Evolutionary conservation across 2,113 vertebrate species (phyloP).

Genomic region (Macrotis lagotis): DNA sequence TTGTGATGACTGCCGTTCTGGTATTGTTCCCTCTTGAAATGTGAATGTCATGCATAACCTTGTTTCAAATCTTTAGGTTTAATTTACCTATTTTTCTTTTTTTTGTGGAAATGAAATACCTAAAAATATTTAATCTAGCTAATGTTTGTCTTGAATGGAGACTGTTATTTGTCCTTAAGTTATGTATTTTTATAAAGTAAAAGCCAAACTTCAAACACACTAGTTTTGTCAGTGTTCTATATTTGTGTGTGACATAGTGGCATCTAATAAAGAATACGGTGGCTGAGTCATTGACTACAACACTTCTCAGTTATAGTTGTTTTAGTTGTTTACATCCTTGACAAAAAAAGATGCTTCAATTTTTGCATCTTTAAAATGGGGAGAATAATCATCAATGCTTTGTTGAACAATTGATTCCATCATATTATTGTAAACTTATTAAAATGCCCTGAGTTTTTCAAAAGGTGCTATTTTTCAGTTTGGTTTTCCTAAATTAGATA

Average conservation of each 20-base stretch:
- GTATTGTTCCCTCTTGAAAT: conserved; percentile 8
- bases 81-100: conserved; percentile 39
- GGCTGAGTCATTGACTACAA: neutral
- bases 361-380: neutral
- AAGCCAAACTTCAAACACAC: conserved; percentile 69
- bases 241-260: neutral
- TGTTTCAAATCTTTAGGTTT: conserved; percentile 62
- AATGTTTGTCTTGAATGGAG: conserved; percentile 65
- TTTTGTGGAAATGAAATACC: conserved; percentile 50
- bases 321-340: no score
- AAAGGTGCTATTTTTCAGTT: conserved; percentile 3
- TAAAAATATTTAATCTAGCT: conserved; percentile 46
- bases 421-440: neutral
- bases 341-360: neutral
- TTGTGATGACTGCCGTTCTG: neutral
- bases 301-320: neutral
- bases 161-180: conserved; percentile 73
- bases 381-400: neutral
- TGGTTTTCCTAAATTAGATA: conserved; percentile 43
- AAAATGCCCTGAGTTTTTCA: conserved; percentile 8
- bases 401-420: neutral
- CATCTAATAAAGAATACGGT: neutral
- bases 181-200: conserved; percentile 82
- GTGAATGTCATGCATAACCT: conserved; percentile 43
- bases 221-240: conserved; percentile 36